These are phyloP conservation scores for Prunella strophiata DNA, from an alignment of 2,797 vertebrate genomes.

Conservation along the genomic window DNA sequence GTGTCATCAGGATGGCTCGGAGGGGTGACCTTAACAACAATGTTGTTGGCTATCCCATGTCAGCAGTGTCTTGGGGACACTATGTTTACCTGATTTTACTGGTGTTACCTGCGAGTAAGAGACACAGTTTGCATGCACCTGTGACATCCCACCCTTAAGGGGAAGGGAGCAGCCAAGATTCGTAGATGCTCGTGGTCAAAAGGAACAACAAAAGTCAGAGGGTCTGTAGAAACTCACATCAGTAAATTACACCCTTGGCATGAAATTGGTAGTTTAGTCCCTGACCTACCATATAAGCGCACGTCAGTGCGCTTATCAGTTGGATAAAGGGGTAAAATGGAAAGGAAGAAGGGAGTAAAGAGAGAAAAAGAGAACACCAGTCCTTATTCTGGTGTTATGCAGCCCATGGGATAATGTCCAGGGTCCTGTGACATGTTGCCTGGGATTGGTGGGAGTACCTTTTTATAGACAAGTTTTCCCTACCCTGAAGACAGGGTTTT, in stretches of 20 bases:
- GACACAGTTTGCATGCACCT: background rate
- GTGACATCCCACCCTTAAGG: fast-evolving
- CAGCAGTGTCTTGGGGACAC: background rate
- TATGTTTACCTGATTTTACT: background rate
- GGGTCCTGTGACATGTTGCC: background rate
- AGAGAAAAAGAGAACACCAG: background rate
- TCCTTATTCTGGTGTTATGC: background rate
- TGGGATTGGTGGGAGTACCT: background rate
- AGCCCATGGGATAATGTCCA: too few species aligned
- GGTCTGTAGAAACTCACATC: background rate
- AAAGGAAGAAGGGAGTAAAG: background rate
- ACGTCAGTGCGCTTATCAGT: fast-evolving
- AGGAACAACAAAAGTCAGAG: background rate
- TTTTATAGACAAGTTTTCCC: background rate
- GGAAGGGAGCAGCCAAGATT: background rate
- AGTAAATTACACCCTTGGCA: background rate
- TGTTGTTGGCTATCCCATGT: background rate
- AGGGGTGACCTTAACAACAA: background rate
- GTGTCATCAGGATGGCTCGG: fast-evolving
- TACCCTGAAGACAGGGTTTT: background rate
- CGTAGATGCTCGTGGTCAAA: fast-evolving
- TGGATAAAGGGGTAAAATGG: background rate
- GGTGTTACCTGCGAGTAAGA: background rate
- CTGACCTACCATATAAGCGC: background rate
- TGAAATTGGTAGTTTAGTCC: background rate